These are phyloP conservation scores for Cromileptes altivelis DNA, from an alignment of 2,113 vertebrate genomes.

Conservation along the genomic window DNA sequence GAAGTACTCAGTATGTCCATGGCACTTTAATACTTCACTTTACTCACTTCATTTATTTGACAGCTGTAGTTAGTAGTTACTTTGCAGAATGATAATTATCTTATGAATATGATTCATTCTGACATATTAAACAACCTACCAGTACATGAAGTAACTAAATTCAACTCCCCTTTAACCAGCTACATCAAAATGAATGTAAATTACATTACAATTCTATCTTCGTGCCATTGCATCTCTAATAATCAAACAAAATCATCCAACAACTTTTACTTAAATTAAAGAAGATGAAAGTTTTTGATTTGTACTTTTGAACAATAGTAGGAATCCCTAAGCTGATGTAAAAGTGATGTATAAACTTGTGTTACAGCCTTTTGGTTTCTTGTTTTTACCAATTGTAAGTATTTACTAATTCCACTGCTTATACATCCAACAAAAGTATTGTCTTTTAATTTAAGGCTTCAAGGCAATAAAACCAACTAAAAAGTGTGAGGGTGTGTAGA, in stretches of 20 bases:
- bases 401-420: slow-evolving; percentile 8
- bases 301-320: neutral
- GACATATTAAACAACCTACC: too few relatives aligned
- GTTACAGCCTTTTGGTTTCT: neutral
- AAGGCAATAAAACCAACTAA: slow-evolving; percentile 36
- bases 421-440: slow-evolving; percentile 8
- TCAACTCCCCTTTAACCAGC: too few relatives aligned
- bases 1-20: neutral
- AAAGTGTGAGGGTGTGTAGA: slow-evolving; percentile 24
- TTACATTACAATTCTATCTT: too few relatives aligned
- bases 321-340: neutral
- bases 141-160: neutral
- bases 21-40: neutral
- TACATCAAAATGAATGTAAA: too few relatives aligned
- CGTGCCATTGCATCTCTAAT: too few relatives aligned
- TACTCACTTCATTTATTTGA: neutral
- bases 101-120: neutral
- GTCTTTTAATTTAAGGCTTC: slow-evolving; percentile 53
- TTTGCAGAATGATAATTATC: neutral
- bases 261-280: neutral
- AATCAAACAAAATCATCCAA: too few relatives aligned
- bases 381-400: slow-evolving; percentile 35
- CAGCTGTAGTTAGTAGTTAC: too few relatives aligned
- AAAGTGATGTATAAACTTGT: slow-evolving; percentile 4
- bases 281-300: neutral